Base-by-base conservation (phyloP, 2,113 vertebrate genomes). In the Tachuris rubrigastra region DNA sequence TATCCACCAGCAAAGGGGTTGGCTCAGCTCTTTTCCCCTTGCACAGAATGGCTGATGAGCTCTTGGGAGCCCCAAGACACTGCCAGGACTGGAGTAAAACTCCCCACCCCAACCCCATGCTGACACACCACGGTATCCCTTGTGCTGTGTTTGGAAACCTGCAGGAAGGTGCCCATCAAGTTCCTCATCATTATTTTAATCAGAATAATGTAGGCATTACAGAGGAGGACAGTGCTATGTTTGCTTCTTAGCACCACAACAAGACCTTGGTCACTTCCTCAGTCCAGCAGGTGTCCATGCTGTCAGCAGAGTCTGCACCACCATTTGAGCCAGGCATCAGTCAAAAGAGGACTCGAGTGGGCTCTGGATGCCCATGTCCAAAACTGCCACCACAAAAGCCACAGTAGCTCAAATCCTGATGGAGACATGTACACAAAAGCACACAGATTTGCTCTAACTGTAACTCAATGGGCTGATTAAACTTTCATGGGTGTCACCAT, bases 391-490 rank as follows among this genome's bases (percentile, higher is more conserved):
- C 22, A 17, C 60, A 65, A 16, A 72, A 86, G 22, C 59, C 55
- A 69, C 37, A 13, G n/a, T 3, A 60, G 28, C 37, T 66, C 22
- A 47, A 56, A 30, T 7, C 0, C 3, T 14, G 8, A 27, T 6
- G 5, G 25, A n/a, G 6, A 37, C 22, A 55, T 0, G 0, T 5
- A 49, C n/a, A 50, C 8, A 58, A 5, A 13, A 41, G 14, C 10
- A 9, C 31, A 31, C 7, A 1, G 0, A 30, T 73, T 67, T 68
- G 23, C 59, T 78, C 23, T 46, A 37, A 71, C 9, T 76, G 68
- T 73, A 69, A 30, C n/a, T 78, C 42, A 67, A 10, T 8, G 5
- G 63, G 37, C 30, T 9, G 4, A 27, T 77, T 59, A 6, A 60
- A 25, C 30, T 16, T 21, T 23, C 47, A 24, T 2, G 2, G 35